These are phyloP conservation scores for Euphonia xanthogaster DNA, from an alignment of 2,797 vertebrate species.

Conservation along the genomic window DNA sequence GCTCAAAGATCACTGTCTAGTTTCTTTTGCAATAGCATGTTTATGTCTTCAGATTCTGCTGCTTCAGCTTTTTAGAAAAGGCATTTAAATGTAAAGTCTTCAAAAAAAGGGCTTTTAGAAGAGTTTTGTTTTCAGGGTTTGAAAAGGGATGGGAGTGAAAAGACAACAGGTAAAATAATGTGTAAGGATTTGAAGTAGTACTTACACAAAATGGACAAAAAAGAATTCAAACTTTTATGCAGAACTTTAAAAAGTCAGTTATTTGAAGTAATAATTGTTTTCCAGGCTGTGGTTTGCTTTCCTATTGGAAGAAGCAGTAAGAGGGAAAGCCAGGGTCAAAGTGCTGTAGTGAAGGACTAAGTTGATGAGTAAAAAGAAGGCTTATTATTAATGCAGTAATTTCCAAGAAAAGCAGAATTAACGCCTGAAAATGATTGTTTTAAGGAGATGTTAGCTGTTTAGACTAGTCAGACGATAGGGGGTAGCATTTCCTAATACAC, in stretches of 20 bases:
- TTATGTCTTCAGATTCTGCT: background rate
- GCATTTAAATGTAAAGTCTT: background rate
- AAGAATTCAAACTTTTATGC: background rate
- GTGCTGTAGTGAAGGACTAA: background rate
- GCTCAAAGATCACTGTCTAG: background rate
- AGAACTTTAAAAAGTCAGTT: background rate
- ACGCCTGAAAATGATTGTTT: background rate
- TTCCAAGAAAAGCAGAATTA: background rate
- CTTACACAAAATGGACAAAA: background rate
- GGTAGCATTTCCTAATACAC: conserved; percentile 45
- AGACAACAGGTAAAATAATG: background rate
- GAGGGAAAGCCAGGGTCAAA: background rate
- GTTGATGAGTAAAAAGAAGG: background rate
- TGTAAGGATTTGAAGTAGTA: background rate
- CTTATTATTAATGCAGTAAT: background rate
- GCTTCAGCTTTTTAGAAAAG: background rate
- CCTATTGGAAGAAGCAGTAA: background rate
- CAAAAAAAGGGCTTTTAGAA: background rate
- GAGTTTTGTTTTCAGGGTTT: background rate
- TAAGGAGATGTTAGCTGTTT: background rate
- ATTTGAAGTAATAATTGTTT: background rate
- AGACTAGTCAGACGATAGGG: conserved; percentile 15
- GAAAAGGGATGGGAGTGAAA: background rate
- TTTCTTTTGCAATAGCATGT: background rate
- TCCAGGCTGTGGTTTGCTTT: background rate